A percentile compares a stretch with the other conserved stretches of the same genome.
phyloP scores from a whole-genome alignment of 2,113 vertebrate genomes.

The Taxidea taxus region DNA sequence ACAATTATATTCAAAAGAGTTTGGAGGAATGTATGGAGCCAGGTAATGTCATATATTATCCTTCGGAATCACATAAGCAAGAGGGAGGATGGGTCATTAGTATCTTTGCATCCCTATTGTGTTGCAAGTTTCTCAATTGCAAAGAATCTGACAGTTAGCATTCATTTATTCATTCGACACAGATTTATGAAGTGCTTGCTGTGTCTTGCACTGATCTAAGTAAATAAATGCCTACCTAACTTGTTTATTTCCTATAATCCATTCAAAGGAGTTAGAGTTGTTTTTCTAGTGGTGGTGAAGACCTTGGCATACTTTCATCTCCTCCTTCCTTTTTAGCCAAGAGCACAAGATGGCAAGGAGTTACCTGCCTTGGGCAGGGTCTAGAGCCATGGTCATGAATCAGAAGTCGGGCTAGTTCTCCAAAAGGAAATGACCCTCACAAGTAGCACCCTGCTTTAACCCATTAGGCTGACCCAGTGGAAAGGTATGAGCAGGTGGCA shows the following conservation, averaged over 20 bases:
- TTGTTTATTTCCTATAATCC: not conserved
- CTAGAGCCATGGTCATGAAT: not conserved
- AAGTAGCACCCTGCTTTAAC: not conserved
- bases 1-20: conserved; percentile 23
- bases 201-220: not conserved
- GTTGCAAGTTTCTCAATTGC: not conserved
- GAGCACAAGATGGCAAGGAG: not conserved
- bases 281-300: not conserved
- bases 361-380: not conserved
- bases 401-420: not conserved
- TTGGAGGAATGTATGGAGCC: not conserved
- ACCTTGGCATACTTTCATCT: not conserved
- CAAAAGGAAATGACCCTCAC: not conserved
- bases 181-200: not conserved
- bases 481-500: not conserved
- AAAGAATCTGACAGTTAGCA: not conserved
- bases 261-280: not conserved
- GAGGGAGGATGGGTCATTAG: not conserved
- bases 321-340: not conserved
- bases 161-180: not conserved
- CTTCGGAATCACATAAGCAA: not conserved
- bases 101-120: not conserved
- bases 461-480: not conserved
- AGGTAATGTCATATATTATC: not conserved
- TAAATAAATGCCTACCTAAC: not conserved